phyloP scores from a whole-genome alignment of 1,140 invertebrate species.

The Drosophila littoralis region DNA sequence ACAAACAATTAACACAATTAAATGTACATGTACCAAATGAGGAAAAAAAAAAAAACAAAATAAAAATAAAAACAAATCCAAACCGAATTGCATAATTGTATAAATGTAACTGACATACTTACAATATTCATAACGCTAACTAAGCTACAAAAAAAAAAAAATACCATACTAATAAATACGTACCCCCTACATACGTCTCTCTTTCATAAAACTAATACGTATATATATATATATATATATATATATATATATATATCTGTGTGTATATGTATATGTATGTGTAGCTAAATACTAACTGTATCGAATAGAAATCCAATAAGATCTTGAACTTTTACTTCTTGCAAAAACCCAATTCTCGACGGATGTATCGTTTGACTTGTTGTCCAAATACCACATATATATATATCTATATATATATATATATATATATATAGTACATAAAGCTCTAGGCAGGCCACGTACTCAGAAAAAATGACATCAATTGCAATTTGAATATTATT shows the following conservation, averaged over 20 bases:
- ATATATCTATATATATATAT: conserved; percentile 12
- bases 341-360: not conserved
- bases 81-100: conserved; percentile 56
- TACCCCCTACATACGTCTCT: conserved; percentile 76
- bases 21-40: not conserved
- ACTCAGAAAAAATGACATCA: conserved; percentile 71
- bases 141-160: conserved; percentile 36
- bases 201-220: conserved; percentile 44
- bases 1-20: conserved; percentile 19
- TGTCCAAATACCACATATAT: conserved; percentile 19
- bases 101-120: conserved; percentile 60
- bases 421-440: conserved; percentile 14
- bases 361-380: conserved; percentile 31
- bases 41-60: not conserved
- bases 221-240: not conserved
- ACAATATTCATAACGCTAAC: conserved; percentile 36
- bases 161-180: conserved; percentile 60
- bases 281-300: conserved; percentile 3
- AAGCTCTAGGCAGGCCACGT: conserved; percentile 64
- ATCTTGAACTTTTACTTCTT: conserved; percentile 42
- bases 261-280: conserved; percentile 9
- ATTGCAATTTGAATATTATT: conserved; percentile 53
- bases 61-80: conserved; percentile 8
- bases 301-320: not conserved
- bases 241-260: not conserved